Evolutionary conservation across 2,888 invertebrate species (phyloP), one percentile per base, ranked within the genome.

Genomic region (Drosophila aldrichi): DNA sequence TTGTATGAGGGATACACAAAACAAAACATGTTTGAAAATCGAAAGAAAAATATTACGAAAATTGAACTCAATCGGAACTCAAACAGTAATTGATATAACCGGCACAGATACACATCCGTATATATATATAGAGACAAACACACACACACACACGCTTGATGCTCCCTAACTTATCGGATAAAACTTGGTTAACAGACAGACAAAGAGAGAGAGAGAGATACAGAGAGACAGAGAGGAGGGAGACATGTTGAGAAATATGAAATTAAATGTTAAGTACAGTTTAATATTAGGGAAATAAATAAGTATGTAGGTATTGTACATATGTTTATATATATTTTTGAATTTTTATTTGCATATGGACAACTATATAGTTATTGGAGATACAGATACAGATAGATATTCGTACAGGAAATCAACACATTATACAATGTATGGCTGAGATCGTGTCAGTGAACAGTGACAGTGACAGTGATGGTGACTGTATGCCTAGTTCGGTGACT

Each of bases 1-100:
- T 65, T 70, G 59, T 48, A 80, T 79, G 66, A 71, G 77, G 62
- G 48, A 67, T 62, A 77, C 49, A 32, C 22, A 62, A 61, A 68
- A 5, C 61, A 70, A 48, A 67, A 70, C n/a, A 61, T 74, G 56
- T 77, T 65, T 63, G 40, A 54, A 55, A 65, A 59, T 41, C 32
- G 32, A 77, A 36, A 73, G 22, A 34, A 51, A 62, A 52, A 22
- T 22, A 14, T 44, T 34, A 29, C 29, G 18, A 12, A 32, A 61
- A 40, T 14, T 18, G 2, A 69, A 76, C 41, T 44, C 3, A 70
- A 56, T 29, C 7, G 52, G 38, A 76, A 71, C 61, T 66, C 25
- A 80, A 80, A 71, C 52, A 76, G 72, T 77, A 67, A 66, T 60
- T 70, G 71, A 70, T 41, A 61, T 61, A 76, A 70, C 64, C 77